Evolutionary conservation across 2,113 vertebrate genomes (phyloP).

Genomic region (Micromys minutus): DNA sequence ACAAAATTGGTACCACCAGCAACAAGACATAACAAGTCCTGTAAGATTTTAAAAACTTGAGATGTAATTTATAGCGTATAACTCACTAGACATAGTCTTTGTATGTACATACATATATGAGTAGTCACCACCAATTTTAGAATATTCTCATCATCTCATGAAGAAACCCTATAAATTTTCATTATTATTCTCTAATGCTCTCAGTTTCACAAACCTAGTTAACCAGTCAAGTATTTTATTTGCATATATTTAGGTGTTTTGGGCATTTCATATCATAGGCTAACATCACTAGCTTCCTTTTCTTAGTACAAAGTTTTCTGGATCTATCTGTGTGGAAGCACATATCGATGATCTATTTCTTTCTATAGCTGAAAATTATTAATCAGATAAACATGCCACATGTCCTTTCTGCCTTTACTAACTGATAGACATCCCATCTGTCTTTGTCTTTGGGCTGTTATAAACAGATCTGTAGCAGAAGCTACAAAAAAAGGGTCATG

Average conservation of each 20-base stretch:
- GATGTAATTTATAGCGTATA: background rate
- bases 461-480: background rate
- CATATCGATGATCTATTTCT: background rate
- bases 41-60: background rate
- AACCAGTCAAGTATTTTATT: background rate
- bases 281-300: background rate
- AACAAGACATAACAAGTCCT: background rate
- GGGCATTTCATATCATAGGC: background rate
- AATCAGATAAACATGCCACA: background rate
- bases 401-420: background rate
- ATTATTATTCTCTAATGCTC: background rate
- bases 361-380: background rate
- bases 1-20: background rate
- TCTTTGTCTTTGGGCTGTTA: background rate
- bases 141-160: background rate
- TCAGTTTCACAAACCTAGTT: background rate
- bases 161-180: background rate
- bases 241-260: background rate
- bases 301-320: background rate
- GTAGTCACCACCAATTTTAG: background rate
- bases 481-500: background rate
- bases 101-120: background rate
- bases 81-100: background rate
- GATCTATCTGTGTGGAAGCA: background rate
- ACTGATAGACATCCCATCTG: background rate